A percentile compares a stretch with the other conserved stretches of the same genome.
phyloP scores from a whole-genome alignment of 2,797 vertebrate species.

The Sebastes jordani region DNA sequence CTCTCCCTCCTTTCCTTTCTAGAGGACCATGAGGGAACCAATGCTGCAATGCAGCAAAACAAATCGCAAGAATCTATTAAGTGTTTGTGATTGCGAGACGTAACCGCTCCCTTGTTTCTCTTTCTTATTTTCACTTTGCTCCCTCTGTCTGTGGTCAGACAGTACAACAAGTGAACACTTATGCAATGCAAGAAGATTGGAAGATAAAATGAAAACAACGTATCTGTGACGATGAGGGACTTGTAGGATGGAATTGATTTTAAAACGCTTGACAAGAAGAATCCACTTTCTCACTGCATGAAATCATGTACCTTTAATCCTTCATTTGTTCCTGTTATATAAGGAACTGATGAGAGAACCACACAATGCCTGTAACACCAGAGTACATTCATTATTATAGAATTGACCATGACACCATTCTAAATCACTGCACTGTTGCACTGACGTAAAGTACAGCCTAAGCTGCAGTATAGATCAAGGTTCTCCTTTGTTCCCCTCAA shows the following conservation, averaged over 20 bases:
- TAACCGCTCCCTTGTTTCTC: conserved; percentile 14
- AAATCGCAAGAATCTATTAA: conserved; percentile 73
- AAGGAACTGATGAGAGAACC: not conserved
- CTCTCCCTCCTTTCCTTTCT: conserved; percentile 48
- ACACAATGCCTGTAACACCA: not conserved
- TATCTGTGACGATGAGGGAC: not conserved
- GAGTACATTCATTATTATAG: not conserved
- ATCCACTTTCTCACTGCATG: not conserved
- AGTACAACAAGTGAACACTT: not conserved
- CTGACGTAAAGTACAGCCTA: not conserved
- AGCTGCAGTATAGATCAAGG: not conserved
- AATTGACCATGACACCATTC: not conserved
- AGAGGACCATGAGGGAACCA: conserved; percentile 57
- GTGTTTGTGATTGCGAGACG: conserved; percentile 50
- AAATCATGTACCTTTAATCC: not conserved
- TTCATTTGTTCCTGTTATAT: not conserved
- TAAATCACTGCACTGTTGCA: not conserved
- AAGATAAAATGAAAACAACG: not conserved
- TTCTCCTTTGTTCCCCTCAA: conserved; percentile 18
- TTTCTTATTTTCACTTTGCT: conserved; percentile 16
- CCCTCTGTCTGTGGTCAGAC: conserved; percentile 1
- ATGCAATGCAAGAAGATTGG: not conserved
- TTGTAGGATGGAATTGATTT: not conserved
- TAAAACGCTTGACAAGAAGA: not conserved
- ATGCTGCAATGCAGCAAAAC: conserved; percentile 87